Conservation (phyloP, 2,888 invertebrate genomes). For the Bombyx huttoni region DNA sequence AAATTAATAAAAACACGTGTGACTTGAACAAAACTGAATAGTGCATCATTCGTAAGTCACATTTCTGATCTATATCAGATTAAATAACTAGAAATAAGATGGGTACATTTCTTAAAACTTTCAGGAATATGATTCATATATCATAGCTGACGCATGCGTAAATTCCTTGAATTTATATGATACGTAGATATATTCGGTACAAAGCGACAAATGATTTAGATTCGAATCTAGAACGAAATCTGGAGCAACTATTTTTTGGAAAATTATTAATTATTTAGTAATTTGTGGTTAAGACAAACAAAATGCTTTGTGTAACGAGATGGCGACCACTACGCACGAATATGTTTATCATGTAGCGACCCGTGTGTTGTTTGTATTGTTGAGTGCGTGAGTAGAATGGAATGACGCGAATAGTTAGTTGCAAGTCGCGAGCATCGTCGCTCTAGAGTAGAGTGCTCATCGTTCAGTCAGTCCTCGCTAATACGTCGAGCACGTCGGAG, state of each 20-base stretch:
- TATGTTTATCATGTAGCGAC: slow-evolving; percentile 39
- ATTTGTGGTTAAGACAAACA: background rate
- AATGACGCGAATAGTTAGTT: slow-evolving; percentile 65
- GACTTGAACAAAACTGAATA: no score
- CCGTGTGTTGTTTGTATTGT: slow-evolving; percentile 55
- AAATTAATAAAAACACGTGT: no score
- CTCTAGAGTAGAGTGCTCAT: slow-evolving; percentile 13
- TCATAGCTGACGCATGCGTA: background rate
- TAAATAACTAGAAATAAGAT: no score
- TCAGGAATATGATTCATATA: background rate
- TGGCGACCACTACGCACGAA: slow-evolving; percentile 13
- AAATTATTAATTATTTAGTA: background rate
- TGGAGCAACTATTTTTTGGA: background rate
- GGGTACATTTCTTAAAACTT: background rate
- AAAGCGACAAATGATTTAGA: background rate
- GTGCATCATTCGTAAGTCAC: no score
- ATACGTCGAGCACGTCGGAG: slow-evolving; percentile 48
- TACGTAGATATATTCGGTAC: background rate
- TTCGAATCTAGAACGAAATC: background rate
- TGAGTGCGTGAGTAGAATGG: slow-evolving; percentile 57
- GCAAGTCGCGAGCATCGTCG: slow-evolving; percentile 34
- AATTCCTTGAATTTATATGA: background rate
- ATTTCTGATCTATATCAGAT: no score
- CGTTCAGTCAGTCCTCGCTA: slow-evolving; percentile 43
- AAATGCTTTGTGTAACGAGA: background rate